Evolutionary conservation across 2,888 invertebrate genomes (phyloP), one percentile per base, ranked within the genome.

Genomic region (Sipha maydis): DNA sequence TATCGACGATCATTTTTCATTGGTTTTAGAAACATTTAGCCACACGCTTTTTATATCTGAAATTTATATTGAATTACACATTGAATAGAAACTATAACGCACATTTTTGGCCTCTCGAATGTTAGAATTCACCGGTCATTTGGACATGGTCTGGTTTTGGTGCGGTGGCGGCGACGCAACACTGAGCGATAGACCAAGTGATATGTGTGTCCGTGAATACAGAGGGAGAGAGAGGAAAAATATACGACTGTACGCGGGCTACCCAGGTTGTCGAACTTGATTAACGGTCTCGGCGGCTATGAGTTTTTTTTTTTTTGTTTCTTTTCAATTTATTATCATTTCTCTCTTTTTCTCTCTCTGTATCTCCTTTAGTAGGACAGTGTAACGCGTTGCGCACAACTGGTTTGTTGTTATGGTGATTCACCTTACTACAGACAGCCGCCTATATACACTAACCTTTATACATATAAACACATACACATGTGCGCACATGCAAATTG

Each of bases 261-360:
- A 88, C 67, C 48, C 88, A 88, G 88, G 88, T 88, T 82, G 88
- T 80, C 88, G 88, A 88, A 75, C 88, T 88, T 88, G 88, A 88
- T 88, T 88, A 88, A 88, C 88, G 88, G 88, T 88, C 76, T 82
- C 73, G 80, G 75, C 82, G 88, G 80, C 80, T 5, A 34, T 75
- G 9, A 56, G n/a, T 73, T 56, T 34, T 86, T 82, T 73, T 56
- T 34, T 86, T 82, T 48, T 14, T 9, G 9, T 14, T 85, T 86
- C 56, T 80, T 71, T 38, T 69, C 38, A 73, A n/a, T 76, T 56
- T 73, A 38, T 80, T 54, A 69, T 61, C 69, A 67, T 77, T 71
- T 77, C 14, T 48, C 14, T 48, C 41, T 41, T 9, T 41, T 9
- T 41, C 41, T 54, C 67, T 41, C 79, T 71, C 54, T 67, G 31